Evolutionary conservation across 2,797 vertebrate species (phyloP).

Genomic region (Myotis pilosus): DNA sequence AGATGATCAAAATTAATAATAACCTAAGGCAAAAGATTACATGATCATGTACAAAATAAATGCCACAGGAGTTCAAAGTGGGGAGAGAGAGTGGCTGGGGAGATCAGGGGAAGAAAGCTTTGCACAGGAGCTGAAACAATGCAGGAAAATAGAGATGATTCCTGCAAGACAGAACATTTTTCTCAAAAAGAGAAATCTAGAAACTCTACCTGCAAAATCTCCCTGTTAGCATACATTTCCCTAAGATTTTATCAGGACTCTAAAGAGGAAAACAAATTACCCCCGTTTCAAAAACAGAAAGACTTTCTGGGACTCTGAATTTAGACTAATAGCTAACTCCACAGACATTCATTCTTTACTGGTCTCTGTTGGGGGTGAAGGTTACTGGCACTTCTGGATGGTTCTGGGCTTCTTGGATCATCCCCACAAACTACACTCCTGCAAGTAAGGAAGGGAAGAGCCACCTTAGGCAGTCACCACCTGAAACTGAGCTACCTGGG

Average conservation of each 20-base stretch:
- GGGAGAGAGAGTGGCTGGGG: background rate
- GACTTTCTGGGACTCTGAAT: slow-evolving; percentile 41
- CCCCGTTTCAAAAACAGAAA: slow-evolving; percentile 41
- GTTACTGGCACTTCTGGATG: background rate
- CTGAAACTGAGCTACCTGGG: background rate
- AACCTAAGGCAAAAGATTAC: background rate
- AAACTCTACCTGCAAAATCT: slow-evolving; percentile 22
- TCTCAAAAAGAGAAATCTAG: slow-evolving; percentile 15
- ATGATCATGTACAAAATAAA: background rate
- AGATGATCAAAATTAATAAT: background rate
- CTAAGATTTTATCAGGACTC: background rate
- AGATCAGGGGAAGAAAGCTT: background rate
- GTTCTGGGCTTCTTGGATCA: background rate
- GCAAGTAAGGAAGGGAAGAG: background rate
- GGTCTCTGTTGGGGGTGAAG: background rate
- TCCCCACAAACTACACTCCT: background rate
- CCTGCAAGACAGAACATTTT: background rate
- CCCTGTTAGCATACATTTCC: background rate
- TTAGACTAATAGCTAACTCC: background rate
- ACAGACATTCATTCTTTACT: slow-evolving; percentile 8
- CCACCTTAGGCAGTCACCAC: background rate
- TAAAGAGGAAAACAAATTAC: background rate
- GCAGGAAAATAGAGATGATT: background rate
- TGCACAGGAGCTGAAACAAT: background rate
- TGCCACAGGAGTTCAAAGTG: background rate